Conservation (phyloP, 2,113 vertebrate species). For the Poicephalus meyeri region DNA sequence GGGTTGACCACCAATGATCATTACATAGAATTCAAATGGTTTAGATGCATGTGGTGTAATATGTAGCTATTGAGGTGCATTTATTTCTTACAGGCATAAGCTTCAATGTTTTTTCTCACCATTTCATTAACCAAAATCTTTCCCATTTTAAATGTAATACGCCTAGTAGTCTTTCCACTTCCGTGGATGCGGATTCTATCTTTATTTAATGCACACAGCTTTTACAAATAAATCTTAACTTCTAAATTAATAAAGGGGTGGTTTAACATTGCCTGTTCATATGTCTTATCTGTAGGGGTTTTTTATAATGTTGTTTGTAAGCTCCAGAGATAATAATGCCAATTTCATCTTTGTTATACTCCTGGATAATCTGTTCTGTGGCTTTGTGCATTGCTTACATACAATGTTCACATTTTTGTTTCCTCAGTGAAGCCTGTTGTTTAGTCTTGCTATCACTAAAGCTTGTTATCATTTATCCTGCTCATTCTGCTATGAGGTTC, state of each 20-base stretch:
- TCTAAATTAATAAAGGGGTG: slow-evolving; percentile 50
- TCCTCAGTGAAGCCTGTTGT: slow-evolving; percentile 16
- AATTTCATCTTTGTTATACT: slow-evolving; percentile 68
- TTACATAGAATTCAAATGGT: neutral
- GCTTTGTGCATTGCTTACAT: slow-evolving; percentile 51
- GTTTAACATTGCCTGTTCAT: slow-evolving; percentile 33
- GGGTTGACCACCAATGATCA: neutral
- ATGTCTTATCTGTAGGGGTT: slow-evolving; percentile 21
- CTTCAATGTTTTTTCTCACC: neutral
- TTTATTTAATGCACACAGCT: slow-evolving; percentile 40
- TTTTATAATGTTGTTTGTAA: slow-evolving; percentile 39
- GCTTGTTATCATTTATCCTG: slow-evolving; percentile 59
- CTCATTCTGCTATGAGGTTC: slow-evolving; percentile 53
- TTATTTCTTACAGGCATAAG: neutral
- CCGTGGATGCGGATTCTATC: neutral
- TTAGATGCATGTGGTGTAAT: neutral
- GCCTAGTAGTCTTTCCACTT: neutral
- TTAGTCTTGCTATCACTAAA: slow-evolving; percentile 54
- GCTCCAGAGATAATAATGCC: slow-evolving; percentile 55
- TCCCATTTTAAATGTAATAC: slow-evolving; percentile 20
- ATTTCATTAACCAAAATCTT: slow-evolving; percentile 4
- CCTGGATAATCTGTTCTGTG: slow-evolving; percentile 65
- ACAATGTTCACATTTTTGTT: slow-evolving; percentile 27
- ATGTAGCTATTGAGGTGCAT: neutral
- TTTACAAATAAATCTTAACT: slow-evolving; percentile 61